Percentiles rank a stretch among this genome's conserved stretches.
These are phyloP conservation scores for Thaleichthys pacificus DNA, from an alignment of 2,797 vertebrate species.

Conservation along the genomic window DNA sequence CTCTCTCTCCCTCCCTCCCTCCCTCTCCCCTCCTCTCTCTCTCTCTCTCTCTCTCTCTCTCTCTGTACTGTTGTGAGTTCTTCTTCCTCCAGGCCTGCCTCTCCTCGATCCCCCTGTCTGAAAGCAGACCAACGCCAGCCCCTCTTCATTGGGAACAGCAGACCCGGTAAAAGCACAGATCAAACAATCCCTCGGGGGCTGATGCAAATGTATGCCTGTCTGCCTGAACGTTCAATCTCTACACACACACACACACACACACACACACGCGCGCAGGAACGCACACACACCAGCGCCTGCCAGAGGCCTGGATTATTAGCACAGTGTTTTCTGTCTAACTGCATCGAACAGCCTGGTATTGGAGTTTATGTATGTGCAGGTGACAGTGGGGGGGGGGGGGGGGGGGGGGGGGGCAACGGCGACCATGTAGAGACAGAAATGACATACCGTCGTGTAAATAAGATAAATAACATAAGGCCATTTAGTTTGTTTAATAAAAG, in stretches of 20 bases:
- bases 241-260: constrained; percentile 13
- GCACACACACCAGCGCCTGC: constrained; percentile 3
- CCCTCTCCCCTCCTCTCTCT: too few relatives aligned
- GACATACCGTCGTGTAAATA: too few relatives aligned
- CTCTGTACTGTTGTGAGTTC: background rate
- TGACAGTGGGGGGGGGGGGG: too few relatives aligned
- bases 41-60: background rate
- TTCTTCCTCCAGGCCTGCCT: background rate
- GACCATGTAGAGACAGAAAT: too few relatives aligned
- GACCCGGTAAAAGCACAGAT: constrained; percentile 59
- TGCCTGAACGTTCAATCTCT: constrained; percentile 31
- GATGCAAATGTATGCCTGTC: constrained; percentile 65
- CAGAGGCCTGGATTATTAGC: constrained; percentile 55
- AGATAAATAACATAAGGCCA: too few relatives aligned
- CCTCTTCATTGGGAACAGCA: constrained; percentile 50
- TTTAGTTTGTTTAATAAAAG: too few relatives aligned
- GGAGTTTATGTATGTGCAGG: constrained; percentile 48
- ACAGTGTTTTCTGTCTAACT: constrained; percentile 53
- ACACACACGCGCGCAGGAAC: too few relatives aligned
- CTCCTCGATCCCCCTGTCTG: constrained; percentile 10
- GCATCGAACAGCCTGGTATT: constrained; percentile 48
- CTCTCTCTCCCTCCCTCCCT: too few relatives aligned
- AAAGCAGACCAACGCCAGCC: constrained; percentile 30
- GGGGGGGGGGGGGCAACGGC: too few relatives aligned
- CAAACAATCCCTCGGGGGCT: constrained; percentile 47